phyloP scores from a whole-genome alignment of 2,888 invertebrate genomes.

The Dynastes hyllus region DNA sequence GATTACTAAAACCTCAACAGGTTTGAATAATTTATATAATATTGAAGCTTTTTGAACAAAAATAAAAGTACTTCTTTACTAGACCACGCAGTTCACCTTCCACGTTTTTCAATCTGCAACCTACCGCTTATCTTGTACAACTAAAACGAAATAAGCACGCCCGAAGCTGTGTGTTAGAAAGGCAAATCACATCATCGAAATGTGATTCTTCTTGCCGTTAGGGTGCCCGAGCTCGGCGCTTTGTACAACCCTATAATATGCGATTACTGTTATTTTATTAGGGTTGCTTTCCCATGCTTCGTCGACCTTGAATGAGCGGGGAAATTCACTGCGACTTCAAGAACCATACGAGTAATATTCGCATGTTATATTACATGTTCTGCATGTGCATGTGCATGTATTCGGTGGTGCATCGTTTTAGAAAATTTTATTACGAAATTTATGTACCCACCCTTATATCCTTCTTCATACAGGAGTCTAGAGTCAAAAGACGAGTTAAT shows the following conservation, averaged over 20 bases:
- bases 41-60: too few relatives aligned
- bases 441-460: background rate
- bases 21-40: too few relatives aligned
- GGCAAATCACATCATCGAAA: constrained; percentile 64
- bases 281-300: constrained; percentile 65
- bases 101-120: constrained; percentile 1
- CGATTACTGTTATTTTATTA: constrained; percentile 70
- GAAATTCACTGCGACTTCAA: constrained; percentile 39
- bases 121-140: background rate
- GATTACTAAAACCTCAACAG: too few relatives aligned
- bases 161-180: constrained; percentile 59
- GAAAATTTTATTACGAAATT: constrained; percentile 36
- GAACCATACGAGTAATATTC: constrained; percentile 11
- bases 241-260: constrained; percentile 68
- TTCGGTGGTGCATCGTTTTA: constrained; percentile 9
- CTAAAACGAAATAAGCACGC: background rate
- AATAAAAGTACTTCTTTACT: too few relatives aligned
- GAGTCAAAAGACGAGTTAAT: background rate
- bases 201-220: constrained; percentile 64
- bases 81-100: background rate
- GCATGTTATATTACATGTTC: background rate
- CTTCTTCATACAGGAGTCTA: background rate
- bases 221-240: constrained; percentile 61
- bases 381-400: background rate
- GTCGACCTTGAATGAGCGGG: constrained; percentile 57